Evolutionary conservation across 2,888 invertebrate genomes (phyloP).

Genomic region (Nephrotoma appendiculata): DNA sequence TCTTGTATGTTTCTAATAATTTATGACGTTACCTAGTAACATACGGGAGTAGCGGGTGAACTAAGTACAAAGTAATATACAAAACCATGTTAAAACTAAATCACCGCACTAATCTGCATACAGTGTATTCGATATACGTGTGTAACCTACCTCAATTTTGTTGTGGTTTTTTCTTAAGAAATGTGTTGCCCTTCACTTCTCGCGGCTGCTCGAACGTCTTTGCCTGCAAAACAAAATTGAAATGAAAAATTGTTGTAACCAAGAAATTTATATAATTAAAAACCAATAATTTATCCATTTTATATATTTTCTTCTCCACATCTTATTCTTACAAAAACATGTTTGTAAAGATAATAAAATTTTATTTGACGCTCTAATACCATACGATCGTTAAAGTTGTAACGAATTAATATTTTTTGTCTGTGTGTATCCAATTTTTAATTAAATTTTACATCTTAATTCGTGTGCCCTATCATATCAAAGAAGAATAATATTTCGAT

Average conservation of each 20-base stretch:
- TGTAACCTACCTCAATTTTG: background rate
- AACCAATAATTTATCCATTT: background rate
- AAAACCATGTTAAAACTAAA: too few relatives aligned
- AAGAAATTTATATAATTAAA: background rate
- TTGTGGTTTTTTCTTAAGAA: background rate
- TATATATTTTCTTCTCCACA: background rate
- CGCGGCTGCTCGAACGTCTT: background rate
- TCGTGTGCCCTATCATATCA: background rate
- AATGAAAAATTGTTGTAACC: background rate
- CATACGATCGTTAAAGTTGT: background rate
- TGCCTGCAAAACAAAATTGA: background rate
- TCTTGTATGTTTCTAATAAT: background rate
- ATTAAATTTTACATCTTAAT: background rate
- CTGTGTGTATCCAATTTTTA: background rate
- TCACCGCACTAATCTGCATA: too few relatives aligned
- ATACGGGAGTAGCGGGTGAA: background rate
- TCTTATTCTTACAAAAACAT: background rate
- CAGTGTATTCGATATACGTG: too few relatives aligned
- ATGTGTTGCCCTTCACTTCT: background rate
- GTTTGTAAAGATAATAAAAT: background rate
- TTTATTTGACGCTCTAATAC: background rate
- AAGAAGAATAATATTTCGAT: too few relatives aligned
- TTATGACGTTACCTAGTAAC: background rate
- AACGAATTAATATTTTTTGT: background rate
- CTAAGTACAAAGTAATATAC: background rate